These are phyloP conservation scores for Leptonema lineaticorne DNA, from an alignment of 1,140 invertebrate species.

Conservation along the genomic window DNA sequence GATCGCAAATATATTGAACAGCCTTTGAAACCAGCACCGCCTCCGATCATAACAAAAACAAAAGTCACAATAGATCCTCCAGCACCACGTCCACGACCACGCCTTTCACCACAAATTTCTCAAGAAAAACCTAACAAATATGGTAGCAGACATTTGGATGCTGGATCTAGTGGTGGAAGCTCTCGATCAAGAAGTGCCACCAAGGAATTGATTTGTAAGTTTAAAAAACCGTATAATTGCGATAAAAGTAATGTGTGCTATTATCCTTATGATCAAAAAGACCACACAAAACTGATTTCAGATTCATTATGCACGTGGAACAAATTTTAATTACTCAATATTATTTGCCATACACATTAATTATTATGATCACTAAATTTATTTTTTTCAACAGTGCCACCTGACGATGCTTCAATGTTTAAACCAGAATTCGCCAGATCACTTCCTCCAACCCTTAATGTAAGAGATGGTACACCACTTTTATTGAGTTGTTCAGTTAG, in stretches of 20 bases:
- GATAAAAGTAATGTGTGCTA: background rate
- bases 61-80: slow-evolving; percentile 58
- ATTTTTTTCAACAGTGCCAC: slow-evolving; percentile 63
- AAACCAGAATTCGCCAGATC: slow-evolving; percentile 78
- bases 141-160: slow-evolving; percentile 66
- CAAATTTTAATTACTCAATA: too few species aligned
- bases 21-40: slow-evolving; percentile 73
- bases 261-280: slow-evolving; percentile 10
- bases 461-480: slow-evolving; percentile 81
- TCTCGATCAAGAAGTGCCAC: slow-evolving; percentile 83
- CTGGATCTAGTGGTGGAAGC: slow-evolving; percentile 59
- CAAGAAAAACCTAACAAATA: slow-evolving; percentile 69
- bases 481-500: slow-evolving; percentile 76
- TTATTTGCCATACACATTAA: too few species aligned
- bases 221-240: background rate
- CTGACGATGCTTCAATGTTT: slow-evolving; percentile 81
- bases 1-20: slow-evolving; percentile 83
- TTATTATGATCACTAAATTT: too few species aligned
- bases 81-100: slow-evolving; percentile 46
- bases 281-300: slow-evolving; percentile 5
- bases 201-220: slow-evolving; percentile 85
- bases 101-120: slow-evolving; percentile 53
- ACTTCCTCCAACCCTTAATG: slow-evolving; percentile 64
- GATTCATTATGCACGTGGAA: too few species aligned
- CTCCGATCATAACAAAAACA: slow-evolving; percentile 67